Base-by-base conservation (phyloP, 1,140 invertebrate genomes). In the Adelges cooleyi region DNA sequence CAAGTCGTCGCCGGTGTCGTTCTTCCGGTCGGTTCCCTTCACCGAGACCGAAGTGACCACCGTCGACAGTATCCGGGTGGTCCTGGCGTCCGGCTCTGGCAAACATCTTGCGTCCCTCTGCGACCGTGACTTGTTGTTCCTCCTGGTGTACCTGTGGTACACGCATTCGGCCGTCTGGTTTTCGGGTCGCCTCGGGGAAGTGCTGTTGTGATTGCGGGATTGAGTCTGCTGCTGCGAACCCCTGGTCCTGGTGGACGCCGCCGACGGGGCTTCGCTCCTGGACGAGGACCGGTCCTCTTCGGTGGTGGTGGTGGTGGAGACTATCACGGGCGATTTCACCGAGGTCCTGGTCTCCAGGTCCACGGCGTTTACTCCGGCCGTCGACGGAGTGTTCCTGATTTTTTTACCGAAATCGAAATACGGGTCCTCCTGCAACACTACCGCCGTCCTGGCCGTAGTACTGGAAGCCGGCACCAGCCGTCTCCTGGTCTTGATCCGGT, bases 41-140 rank as follows among this genome's bases (percentile, higher is more conserved):
- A 62, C 56, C 0, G 56, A 62, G 5, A 62, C 56, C 3, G 56
- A 62, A 46, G 56, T 62, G 25, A 62, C 56, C 11, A 62, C 56
- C 0, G 42, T 62, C 2, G 56, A 62, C 17, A 62, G 8, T 62
- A 62, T 62, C 10, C 42, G 44, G 2, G 56, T 62, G 1, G 42
- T 46, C 3, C 56, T 62, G 0, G 13, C 9, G 6, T 62, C 56
- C 9, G 25, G 20, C 10, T 62, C 56, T 1, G 56, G 23, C 42
- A 33, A 15, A 46, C 56, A 62, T 18, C 42, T 29, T 11, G 8
- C 13, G n/a, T 62, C 56, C 8, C 56, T 48, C 2, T 20, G 42
- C 10, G 56, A 15, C 4, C 56, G 42, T 6, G 38, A 33, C 27
- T 62, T 62, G 17, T 48, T 62, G 3, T 20, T 59, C 25, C 40